phyloP scores from a whole-genome alignment of 2,888 invertebrate genomes.

The Sarcophaga rosellei region DNA sequence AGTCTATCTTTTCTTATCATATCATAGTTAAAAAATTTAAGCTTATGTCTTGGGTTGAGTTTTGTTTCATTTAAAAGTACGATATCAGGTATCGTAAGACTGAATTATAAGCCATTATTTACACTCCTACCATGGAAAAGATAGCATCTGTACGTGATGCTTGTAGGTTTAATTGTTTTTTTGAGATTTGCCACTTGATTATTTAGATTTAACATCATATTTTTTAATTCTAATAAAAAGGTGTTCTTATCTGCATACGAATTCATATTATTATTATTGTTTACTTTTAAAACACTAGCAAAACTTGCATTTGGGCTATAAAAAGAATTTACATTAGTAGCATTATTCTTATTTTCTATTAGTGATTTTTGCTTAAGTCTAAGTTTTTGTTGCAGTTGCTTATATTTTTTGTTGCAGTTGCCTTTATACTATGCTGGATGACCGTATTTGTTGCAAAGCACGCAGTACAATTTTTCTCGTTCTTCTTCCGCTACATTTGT shows the following conservation, averaged over 20 bases:
- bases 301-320: too few relatives aligned
- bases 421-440: too few relatives aligned
- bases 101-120: background rate
- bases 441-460: too few relatives aligned
- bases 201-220: background rate
- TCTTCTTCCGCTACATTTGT: background rate
- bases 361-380: too few relatives aligned
- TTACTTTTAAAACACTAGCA: too few relatives aligned
- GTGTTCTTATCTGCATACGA: background rate
- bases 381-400: too few relatives aligned
- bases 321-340: too few relatives aligned
- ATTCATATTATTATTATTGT: too few relatives aligned
- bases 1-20: background rate
- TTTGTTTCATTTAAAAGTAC: background rate
- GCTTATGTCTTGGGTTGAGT: background rate
- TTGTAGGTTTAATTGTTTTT: background rate
- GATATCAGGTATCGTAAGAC: constrained; percentile 2
- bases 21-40: background rate
- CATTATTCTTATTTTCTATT: too few relatives aligned
- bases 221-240: background rate
- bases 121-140: background rate
- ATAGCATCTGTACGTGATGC: background rate
- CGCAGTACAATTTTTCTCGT: background rate
- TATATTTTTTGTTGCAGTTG: too few relatives aligned
- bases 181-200: constrained; percentile 8